A percentile compares a stretch with the other conserved stretches of the same genome.
These are phyloP conservation scores for Rana temporaria DNA, from an alignment of 2,113 vertebrate species.

Conservation along the genomic window DNA sequence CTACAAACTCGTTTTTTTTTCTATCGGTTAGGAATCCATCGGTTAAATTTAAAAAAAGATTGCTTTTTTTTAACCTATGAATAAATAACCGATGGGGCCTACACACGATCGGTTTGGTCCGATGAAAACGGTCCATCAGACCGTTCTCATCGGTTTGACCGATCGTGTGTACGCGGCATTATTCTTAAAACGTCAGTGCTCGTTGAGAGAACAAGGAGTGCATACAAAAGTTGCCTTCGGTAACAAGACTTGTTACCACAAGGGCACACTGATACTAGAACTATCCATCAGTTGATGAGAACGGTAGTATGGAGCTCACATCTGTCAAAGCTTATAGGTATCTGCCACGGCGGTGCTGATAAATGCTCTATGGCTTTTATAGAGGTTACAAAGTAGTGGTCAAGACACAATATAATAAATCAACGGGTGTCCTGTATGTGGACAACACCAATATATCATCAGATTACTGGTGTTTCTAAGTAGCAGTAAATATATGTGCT, in stretches of 20 bases:
- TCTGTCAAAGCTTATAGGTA: not conserved
- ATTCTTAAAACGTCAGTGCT: not conserved
- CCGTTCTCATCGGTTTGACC: too few species aligned
- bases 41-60: too few species aligned
- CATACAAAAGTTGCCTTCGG: not conserved
- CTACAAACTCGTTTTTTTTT: too few species aligned
- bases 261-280: constrained; percentile 11
- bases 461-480: not conserved
- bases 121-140: too few species aligned
- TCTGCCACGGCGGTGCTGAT: not conserved
- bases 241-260: constrained; percentile 2
- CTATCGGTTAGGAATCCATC: too few species aligned
- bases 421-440: not conserved
- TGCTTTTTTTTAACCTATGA: too few species aligned
- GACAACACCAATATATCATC: constrained; percentile 6
- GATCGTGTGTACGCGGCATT: too few species aligned
- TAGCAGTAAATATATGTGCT: constrained; percentile 1
- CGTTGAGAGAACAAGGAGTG: not conserved
- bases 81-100: too few species aligned
- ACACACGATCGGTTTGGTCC: too few species aligned
- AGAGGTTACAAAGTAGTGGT: constrained; percentile 25
- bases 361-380: constrained; percentile 11
- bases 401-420: constrained; percentile 25
- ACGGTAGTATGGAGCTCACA: not conserved
- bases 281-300: not conserved